Evolutionary conservation across 2,113 vertebrate genomes (phyloP).

Genomic region (Casuarius casuarius): DNA sequence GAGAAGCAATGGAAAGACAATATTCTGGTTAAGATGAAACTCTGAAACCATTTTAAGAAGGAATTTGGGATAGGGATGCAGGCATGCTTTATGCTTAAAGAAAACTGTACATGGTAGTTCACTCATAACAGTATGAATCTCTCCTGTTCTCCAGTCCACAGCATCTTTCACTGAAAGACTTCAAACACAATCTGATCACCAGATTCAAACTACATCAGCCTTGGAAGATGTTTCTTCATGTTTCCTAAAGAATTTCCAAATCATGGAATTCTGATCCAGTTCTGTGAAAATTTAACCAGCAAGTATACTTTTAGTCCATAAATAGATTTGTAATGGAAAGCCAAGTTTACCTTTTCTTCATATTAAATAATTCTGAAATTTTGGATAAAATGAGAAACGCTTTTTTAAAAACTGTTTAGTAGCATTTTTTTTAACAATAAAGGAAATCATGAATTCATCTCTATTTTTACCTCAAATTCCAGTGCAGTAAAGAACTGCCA

Average conservation of each 20-base stretch:
- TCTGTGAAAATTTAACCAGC: background rate
- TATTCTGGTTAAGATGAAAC: background rate
- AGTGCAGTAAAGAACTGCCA: background rate
- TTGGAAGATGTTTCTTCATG: background rate
- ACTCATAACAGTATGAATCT: background rate
- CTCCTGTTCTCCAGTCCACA: background rate
- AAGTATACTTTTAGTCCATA: background rate
- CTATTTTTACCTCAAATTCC: conserved; percentile 14
- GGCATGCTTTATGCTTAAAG: background rate
- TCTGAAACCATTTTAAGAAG: background rate
- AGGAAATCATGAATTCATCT: background rate
- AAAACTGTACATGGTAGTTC: background rate
- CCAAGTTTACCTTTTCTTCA: background rate
- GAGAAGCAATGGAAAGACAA: background rate
- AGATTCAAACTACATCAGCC: background rate
- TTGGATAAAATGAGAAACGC: background rate
- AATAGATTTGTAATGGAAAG: background rate
- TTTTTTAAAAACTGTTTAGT: background rate
- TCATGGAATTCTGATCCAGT: background rate
- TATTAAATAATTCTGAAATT: background rate
- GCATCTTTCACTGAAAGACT: background rate
- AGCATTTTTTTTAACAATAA: background rate
- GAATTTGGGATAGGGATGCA: background rate
- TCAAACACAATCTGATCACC: background rate
- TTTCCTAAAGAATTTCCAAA: background rate